A percentile compares a stretch with the other conserved stretches of the same genome.
phyloP scores from a whole-genome alignment of 2,797 vertebrate genomes.

The Phalanger gymnotis region DNA sequence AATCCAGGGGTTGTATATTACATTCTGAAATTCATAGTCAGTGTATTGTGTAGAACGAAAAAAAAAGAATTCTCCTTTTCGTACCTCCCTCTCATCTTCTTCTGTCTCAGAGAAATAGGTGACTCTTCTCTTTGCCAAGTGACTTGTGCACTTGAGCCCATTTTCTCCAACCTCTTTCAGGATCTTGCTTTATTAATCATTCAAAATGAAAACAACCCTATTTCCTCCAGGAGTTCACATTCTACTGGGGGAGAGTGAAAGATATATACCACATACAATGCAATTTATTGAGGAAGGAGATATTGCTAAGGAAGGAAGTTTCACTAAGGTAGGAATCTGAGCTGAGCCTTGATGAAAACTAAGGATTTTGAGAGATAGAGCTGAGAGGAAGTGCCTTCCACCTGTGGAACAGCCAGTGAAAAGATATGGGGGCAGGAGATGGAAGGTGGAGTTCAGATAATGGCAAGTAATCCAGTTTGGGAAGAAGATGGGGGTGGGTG shows the following conservation, averaged over 20 bases:
- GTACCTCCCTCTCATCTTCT: background rate
- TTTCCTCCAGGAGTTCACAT: background rate
- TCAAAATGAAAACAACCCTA: background rate
- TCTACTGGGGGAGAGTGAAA: background rate
- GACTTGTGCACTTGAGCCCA: background rate
- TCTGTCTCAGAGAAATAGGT: background rate
- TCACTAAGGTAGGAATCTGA: no score
- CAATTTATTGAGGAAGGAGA: no score
- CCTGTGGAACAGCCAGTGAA: no score
- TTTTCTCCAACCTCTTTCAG: background rate
- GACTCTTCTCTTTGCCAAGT: background rate
- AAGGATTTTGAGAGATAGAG: no score
- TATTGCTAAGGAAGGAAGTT: no score
- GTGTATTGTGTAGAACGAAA: background rate
- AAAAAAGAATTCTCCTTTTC: background rate
- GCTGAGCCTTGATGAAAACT: no score
- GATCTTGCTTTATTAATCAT: background rate
- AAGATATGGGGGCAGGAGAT: no score
- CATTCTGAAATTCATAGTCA: background rate
- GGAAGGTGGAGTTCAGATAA: no score
- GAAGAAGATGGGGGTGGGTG: no score
- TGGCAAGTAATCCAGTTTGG: no score
- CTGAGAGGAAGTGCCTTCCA: no score
- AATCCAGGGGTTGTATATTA: background rate
- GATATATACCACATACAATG: no score